Percentiles rank a stretch among this genome's conserved stretches.
Conservation (phyloP, 2,888 invertebrate species). For the Schizaphis graminum region DNA sequence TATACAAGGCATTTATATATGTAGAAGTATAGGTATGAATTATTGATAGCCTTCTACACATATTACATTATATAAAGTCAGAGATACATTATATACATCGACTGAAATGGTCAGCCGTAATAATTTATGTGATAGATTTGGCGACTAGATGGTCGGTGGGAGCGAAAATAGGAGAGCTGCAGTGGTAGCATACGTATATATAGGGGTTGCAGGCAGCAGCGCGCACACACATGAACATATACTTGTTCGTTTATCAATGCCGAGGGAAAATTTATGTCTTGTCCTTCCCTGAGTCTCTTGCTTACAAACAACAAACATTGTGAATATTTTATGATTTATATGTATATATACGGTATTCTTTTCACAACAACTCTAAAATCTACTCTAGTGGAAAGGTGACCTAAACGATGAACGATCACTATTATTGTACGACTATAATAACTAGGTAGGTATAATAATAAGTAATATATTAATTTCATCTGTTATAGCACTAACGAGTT, state of each 20-base stretch:
- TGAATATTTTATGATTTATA: slow-evolving; percentile 8
- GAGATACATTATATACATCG: background rate
- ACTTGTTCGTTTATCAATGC: slow-evolving; percentile 13
- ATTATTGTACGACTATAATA: background rate
- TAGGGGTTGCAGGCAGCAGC: background rate
- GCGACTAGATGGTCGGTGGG: slow-evolving; percentile 51
- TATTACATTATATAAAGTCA: background rate
- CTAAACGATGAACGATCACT: background rate
- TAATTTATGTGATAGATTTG: slow-evolving; percentile 34
- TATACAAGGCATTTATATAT: background rate
- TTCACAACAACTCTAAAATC: background rate
- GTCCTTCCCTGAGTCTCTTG: background rate
- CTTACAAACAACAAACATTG: background rate
- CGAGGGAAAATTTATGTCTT: slow-evolving; percentile 2
- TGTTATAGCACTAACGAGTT: background rate
- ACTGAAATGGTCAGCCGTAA: slow-evolving; percentile 12
- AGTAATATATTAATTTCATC: background rate
- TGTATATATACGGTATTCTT: background rate
- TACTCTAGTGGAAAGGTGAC: background rate
- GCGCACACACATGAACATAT: background rate
- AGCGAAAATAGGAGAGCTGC: background rate
- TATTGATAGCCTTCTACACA: slow-evolving; percentile 8
- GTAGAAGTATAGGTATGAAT: background rate
- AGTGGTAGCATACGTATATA: background rate
- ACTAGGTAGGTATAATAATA: background rate